Conservation (phyloP, 2,797 vertebrate species). For the Sebastes kiyomatsui region DNA sequence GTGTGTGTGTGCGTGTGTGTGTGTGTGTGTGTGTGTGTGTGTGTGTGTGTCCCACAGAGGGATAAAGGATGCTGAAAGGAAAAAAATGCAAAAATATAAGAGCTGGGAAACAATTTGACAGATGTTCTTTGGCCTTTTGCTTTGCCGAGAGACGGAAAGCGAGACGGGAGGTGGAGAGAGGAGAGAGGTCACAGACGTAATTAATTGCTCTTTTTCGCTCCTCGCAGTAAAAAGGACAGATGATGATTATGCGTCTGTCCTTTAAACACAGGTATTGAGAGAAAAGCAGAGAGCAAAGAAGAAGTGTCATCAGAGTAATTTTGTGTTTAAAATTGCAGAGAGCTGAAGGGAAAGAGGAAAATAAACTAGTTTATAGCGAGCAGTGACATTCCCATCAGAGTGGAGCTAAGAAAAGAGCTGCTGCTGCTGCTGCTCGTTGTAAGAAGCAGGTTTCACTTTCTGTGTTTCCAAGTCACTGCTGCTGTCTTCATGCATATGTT, state of each 20-base stretch:
- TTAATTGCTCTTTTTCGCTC: conserved; percentile 28
- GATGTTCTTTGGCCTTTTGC: conserved; percentile 1
- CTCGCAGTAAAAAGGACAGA: not conserved
- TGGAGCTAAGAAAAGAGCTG: not conserved
- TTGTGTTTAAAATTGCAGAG: conserved; percentile 29
- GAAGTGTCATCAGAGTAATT: conserved; percentile 17
- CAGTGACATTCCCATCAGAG: conserved; percentile 36
- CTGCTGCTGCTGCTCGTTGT: not conserved
- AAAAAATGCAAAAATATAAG: not conserved
- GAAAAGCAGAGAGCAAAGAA: conserved; percentile 18
- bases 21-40: too few relatives aligned
- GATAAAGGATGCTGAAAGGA: not conserved
- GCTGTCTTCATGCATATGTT: conserved; percentile 35
- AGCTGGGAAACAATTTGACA: not conserved
- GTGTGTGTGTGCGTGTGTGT: accelerated
- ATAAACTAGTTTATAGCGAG: not conserved
- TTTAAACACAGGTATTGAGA: conserved; percentile 13
- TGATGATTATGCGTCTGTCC: conserved; percentile 5
- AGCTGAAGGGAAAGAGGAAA: not conserved
- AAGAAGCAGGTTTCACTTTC: conserved; percentile 24
- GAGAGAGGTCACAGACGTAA: not conserved
- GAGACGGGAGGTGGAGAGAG: not conserved
- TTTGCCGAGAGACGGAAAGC: not conserved
- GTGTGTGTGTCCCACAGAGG: not conserved
- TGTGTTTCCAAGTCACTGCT: conserved; percentile 21